Percentiles rank a stretch among this genome's conserved stretches.
Conservation (phyloP, 2,888 invertebrate genomes). For the Caenorhabditis sp. region DNA sequence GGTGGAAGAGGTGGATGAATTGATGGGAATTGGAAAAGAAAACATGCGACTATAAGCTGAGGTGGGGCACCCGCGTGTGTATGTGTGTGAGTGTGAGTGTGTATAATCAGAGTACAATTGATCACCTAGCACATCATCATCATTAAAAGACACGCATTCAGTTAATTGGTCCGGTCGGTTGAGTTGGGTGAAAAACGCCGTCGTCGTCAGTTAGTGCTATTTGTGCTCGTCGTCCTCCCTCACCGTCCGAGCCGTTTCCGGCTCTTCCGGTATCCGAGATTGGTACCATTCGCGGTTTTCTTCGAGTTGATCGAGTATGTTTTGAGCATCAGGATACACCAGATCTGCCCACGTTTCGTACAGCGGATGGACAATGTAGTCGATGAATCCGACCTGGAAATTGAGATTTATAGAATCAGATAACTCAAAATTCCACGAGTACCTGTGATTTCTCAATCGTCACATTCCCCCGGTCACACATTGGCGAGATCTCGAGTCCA, state of each 20-base stretch:
- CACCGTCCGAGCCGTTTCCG: conserved; percentile 66
- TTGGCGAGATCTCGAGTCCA: conserved; percentile 97
- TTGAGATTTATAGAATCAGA: neutral
- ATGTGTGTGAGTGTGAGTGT: conserved; percentile 14
- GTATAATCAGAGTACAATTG: conserved; percentile 16
- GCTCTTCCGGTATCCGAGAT: conserved; percentile 80
- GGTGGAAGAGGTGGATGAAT: neutral
- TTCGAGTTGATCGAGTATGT: conserved; percentile 96
- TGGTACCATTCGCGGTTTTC: conserved; percentile 89
- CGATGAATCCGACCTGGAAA: conserved; percentile 95
- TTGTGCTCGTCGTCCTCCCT: conserved; percentile 49
- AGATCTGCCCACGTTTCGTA: conserved; percentile 99
- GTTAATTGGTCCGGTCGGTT: conserved; percentile 29
- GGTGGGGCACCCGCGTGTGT: conserved; percentile 43
- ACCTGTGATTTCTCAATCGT: conserved; percentile 98
- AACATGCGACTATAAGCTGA: conserved; percentile 34
- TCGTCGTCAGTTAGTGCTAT: conserved; percentile 5
- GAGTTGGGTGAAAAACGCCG: neutral
- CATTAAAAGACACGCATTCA: conserved; percentile 44
- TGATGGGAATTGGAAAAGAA: conserved; percentile 35
- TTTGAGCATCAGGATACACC: conserved; percentile 98
- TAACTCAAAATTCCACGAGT: no score
- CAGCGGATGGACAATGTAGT: conserved; percentile 98
- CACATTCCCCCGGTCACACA: conserved; percentile 98
- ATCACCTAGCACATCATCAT: conserved; percentile 43